Base-by-base conservation (phyloP, 2,113 vertebrate species). In the Proterorhinus semilunaris region DNA sequence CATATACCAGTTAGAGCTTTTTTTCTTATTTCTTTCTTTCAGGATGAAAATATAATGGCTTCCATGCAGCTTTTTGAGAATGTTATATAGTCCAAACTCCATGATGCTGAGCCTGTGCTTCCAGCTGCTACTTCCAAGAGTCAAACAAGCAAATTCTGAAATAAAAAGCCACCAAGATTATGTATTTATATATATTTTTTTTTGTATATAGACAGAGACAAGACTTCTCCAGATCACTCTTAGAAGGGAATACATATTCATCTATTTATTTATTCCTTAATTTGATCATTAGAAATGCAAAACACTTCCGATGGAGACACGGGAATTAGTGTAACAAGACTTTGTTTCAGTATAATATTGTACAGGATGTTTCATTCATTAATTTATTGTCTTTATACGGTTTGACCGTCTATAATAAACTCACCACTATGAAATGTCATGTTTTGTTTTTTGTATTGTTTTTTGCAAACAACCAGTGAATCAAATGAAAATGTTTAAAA, bases 21-120 rank as follows among this genome's bases (percentile, higher is more conserved):
- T 36, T 4, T 36, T 36, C 27, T 36, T 36, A 36, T 36, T 17
- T 12, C 76, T 11, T 11, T 6, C 94, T 75, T 93, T 95, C 88
- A 98, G 97, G 97, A 98, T 36, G 91, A 97, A 85, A 95, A 94
- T 81, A 98, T 99, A 85, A 96, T 98, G 96, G 94, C 88, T 75
- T 98, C 97, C 88, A 98, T 99, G 96, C 96, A 95, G 84, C 94
- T 99, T 76, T 98, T 99, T 46, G 95, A 99, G 82, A 96, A 95
- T 0, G 92, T 95, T 66, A 95, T 98, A 70, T 99, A 98, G 62
- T 3, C 8, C 17, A 62, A n/a, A 8, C 48, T 65, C 0, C 1
- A 46, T 62, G 13, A 68, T 7, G 16, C 68, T 67, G 44, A 15
- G 8, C 1, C 51, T 55, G 65, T 66, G 62, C 74, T 79, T 77